These are phyloP conservation scores for Encarsia formosa DNA, from an alignment of 2,888 invertebrate species.

Conservation along the genomic window DNA sequence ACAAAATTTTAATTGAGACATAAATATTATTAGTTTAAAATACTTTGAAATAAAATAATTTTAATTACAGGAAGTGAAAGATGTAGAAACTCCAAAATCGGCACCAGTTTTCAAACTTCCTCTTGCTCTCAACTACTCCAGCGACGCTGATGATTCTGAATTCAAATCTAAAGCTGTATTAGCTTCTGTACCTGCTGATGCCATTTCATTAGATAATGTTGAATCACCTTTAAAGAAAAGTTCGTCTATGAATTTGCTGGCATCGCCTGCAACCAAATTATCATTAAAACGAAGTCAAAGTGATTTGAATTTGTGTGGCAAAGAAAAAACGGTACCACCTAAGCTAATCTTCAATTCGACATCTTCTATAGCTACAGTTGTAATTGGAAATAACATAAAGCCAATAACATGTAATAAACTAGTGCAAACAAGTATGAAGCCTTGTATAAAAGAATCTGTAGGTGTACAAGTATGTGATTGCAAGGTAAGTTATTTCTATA, in stretches of 20 bases:
- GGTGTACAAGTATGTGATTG: slow-evolving; percentile 45
- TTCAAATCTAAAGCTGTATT: neutral
- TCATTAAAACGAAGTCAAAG: slow-evolving; percentile 46
- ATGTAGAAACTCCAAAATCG: slow-evolving; percentile 29
- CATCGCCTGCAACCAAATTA: slow-evolving; percentile 29
- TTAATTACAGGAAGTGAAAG: slow-evolving; percentile 1
- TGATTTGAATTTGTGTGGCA: slow-evolving; percentile 43
- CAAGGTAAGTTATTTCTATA: slow-evolving; percentile 22
- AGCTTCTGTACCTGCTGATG: neutral
- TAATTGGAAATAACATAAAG: slow-evolving; percentile 42
- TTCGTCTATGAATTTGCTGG: slow-evolving; percentile 44
- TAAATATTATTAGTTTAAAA: neutral
- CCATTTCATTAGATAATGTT: neutral
- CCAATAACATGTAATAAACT: slow-evolving; percentile 45
- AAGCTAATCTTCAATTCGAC: slow-evolving; percentile 46
- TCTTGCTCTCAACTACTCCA: slow-evolving; percentile 9
- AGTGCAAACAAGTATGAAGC: slow-evolving; percentile 42
- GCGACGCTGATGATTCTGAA: slow-evolving; percentile 14
- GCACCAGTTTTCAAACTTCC: slow-evolving; percentile 31
- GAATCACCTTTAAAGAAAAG: slow-evolving; percentile 40
- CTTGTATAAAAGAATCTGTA: slow-evolving; percentile 40
- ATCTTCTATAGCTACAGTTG: slow-evolving; percentile 50
- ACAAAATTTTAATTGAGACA: too few relatives aligned
- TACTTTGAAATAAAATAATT: neutral
- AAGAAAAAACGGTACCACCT: slow-evolving; percentile 32